phyloP scores from a whole-genome alignment of 2,888 invertebrate genomes.

The Cerastis rubricosa region DNA sequence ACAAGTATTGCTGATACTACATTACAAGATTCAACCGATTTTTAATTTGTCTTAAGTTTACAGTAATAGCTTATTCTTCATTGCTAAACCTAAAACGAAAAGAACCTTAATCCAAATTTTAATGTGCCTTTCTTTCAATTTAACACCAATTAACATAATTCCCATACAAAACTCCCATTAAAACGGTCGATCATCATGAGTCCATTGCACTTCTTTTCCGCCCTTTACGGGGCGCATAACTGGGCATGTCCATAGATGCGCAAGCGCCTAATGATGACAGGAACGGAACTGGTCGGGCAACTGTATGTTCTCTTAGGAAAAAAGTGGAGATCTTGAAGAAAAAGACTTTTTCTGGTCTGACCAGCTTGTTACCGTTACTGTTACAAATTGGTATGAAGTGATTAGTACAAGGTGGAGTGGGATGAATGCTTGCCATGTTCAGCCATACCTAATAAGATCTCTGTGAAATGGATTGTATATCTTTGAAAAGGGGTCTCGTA shows the following conservation, averaged over 20 bases:
- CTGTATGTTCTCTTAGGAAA: slow-evolving; percentile 64
- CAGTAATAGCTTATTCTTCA: background rate
- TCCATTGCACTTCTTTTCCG: slow-evolving; percentile 66
- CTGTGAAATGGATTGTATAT: slow-evolving; percentile 2
- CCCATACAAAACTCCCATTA: slow-evolving; percentile 62
- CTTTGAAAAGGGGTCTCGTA: slow-evolving; percentile 14
- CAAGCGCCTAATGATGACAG: slow-evolving; percentile 76
- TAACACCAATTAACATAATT: slow-evolving; percentile 58
- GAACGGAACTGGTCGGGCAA: slow-evolving; percentile 77
- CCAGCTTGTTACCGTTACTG: slow-evolving; percentile 60
- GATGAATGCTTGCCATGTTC: slow-evolving; percentile 38
- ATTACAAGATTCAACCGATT: background rate
- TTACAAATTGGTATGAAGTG: slow-evolving; percentile 62
- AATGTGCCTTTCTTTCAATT: slow-evolving; percentile 21
- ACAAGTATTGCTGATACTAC: too few species aligned
- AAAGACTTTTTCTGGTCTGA: slow-evolving; percentile 63
- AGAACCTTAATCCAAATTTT: slow-evolving; percentile 18
- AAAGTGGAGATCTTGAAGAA: slow-evolving; percentile 61
- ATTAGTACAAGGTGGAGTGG: slow-evolving; percentile 49
- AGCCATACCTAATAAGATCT: slow-evolving; percentile 22
- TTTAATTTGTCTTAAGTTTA: background rate
- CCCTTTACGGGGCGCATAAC: slow-evolving; percentile 62
- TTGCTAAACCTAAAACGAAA: background rate
- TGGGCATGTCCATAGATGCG: slow-evolving; percentile 69
- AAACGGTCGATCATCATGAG: slow-evolving; percentile 58